Conservation (phyloP, 2,113 vertebrate species). For the Rhinolophus sinicus region DNA sequence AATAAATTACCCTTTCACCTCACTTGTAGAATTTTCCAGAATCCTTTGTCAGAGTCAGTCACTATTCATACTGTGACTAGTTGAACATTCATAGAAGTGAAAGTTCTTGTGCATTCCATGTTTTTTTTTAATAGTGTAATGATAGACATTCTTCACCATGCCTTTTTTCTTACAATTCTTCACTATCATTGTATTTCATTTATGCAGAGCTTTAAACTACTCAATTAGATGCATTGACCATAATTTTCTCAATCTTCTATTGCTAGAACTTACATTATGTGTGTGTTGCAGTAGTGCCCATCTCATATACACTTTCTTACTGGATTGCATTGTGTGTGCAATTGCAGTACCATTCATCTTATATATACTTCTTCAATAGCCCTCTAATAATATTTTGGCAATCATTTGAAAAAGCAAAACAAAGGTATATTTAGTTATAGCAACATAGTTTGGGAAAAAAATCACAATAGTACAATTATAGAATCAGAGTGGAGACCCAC, state of each 20-base stretch:
- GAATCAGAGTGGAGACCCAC: not conserved
- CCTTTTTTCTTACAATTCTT: not conserved
- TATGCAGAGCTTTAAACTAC: not conserved
- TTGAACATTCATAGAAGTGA: not conserved
- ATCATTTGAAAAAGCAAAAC: not conserved
- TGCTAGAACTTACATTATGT: not conserved
- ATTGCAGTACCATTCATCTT: not conserved
- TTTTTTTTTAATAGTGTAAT: not conserved
- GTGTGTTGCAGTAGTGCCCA: not conserved
- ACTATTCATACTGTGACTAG: not conserved
- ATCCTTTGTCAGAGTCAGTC: not conserved
- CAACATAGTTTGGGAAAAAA: not conserved
- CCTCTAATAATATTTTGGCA: not conserved
- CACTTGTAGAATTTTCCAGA: not conserved
- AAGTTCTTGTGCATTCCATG: not conserved
- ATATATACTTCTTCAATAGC: not conserved
- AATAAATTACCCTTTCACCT: not conserved
- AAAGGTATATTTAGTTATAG: not conserved
- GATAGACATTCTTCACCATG: not conserved
- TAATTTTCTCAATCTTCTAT: not conserved
- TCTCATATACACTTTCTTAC: too few relatives aligned
- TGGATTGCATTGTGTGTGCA: too few relatives aligned
- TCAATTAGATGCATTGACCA: not conserved
- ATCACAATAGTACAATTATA: not conserved
- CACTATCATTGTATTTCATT: not conserved